phyloP scores from a whole-genome alignment of 2,113 vertebrate species.

The Regulus satrapa region DNA sequence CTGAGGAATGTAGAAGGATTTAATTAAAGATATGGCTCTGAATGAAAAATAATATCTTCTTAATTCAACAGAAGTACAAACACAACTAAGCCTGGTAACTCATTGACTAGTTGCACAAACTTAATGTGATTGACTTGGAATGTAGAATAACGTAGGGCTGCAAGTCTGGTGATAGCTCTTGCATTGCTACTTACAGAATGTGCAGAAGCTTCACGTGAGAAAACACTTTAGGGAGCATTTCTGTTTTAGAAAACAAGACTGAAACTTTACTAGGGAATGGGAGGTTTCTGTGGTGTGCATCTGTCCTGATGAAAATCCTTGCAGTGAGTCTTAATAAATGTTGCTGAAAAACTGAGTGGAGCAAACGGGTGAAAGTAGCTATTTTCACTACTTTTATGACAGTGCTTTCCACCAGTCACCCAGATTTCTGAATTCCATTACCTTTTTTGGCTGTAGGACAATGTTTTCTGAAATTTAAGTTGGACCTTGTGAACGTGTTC shows the following conservation, averaged over 20 bases:
- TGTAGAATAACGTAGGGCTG: neutral
- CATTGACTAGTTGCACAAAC: neutral
- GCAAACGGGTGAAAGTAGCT: neutral
- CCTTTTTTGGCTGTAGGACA: neutral
- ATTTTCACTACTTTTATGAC: neutral
- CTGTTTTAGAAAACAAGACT: neutral
- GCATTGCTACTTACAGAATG: neutral
- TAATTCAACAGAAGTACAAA: neutral
- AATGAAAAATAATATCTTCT: neutral
- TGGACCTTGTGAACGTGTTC: neutral
- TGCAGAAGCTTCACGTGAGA: neutral
- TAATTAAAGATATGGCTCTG: neutral
- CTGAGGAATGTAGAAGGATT: neutral
- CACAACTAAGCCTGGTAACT: neutral
- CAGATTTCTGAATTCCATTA: neutral
- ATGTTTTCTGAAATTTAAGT: neutral
- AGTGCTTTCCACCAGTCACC: neutral
- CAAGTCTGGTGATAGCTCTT: neutral
- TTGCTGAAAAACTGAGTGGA: neutral
- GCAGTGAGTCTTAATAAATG: fast-evolving
- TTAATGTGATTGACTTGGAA: neutral
- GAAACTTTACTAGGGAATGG: neutral
- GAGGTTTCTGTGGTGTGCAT: neutral
- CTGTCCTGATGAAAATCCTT: neutral
- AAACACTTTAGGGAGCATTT: neutral